Conservation (phyloP, 2,797 vertebrate genomes). For the Oreochromis mossambicus region DNA sequence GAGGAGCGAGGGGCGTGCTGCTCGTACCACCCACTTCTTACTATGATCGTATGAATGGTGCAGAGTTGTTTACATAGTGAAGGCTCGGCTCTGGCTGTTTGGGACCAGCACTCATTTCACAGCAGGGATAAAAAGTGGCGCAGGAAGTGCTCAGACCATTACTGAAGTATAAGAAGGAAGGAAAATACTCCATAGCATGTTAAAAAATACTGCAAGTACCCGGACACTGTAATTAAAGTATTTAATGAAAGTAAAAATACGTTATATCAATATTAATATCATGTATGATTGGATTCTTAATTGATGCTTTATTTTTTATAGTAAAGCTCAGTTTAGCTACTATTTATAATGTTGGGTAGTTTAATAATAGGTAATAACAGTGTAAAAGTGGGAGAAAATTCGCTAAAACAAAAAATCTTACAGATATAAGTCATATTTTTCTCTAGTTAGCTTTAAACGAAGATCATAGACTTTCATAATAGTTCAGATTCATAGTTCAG, state of each 20-base stretch:
- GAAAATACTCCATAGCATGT: not conserved
- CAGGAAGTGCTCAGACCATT: not conserved
- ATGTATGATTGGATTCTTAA: not conserved
- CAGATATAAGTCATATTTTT: not conserved
- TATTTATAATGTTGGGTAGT: not conserved
- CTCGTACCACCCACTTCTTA: conserved; percentile 60
- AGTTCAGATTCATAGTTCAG: not conserved
- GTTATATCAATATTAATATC: not conserved
- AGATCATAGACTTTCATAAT: not conserved
- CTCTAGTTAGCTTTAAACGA: not conserved
- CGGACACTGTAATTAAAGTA: not conserved
- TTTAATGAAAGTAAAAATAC: not conserved
- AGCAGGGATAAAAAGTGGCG: not conserved
- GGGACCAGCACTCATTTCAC: not conserved
- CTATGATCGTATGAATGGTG: conserved; percentile 64
- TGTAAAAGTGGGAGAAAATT: not conserved
- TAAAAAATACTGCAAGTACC: not conserved
- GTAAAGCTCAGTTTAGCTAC: not conserved
- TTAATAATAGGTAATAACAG: not conserved
- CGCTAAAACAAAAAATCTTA: not conserved
- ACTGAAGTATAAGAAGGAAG: not conserved
- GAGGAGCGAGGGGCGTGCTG: conserved; percentile 62
- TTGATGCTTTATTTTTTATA: not conserved
- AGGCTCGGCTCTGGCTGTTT: conserved; percentile 3
- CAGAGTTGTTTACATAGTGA: conserved; percentile 64